These are phyloP conservation scores for Holothuria glaberrima DNA, from an alignment of 35 echinoderm and acorn worm genomes.

Conservation along the genomic window DNA sequence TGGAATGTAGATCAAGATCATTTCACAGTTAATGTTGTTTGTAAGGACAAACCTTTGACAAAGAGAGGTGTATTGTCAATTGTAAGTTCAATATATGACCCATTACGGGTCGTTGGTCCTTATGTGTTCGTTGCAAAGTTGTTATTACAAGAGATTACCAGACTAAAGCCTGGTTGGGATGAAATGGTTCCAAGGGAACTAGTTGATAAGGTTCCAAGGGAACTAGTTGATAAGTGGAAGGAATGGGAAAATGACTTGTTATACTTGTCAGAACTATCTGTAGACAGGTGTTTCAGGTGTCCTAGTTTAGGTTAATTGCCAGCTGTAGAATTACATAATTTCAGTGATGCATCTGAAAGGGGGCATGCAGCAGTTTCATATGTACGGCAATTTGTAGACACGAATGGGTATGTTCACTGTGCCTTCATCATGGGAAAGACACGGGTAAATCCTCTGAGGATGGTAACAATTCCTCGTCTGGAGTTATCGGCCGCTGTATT, in stretches of 20 bases:
- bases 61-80: slow-evolving; percentile 55
- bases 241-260: slow-evolving; percentile 53
- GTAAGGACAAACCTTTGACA: slow-evolving; percentile 49
- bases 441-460: slow-evolving; percentile 16
- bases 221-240: slow-evolving; percentile 38
- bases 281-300: slow-evolving; percentile 45
- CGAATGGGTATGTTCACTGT: slow-evolving; percentile 9
- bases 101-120: slow-evolving; percentile 62
- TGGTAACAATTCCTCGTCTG: slow-evolving; percentile 39
- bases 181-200: slow-evolving; percentile 13
- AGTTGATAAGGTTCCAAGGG: neutral
- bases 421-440: slow-evolving; percentile 47
- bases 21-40: slow-evolving; percentile 54
- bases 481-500: slow-evolving; percentile 19
- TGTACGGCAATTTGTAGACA: slow-evolving; percentile 17
- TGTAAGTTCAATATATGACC: slow-evolving; percentile 65
- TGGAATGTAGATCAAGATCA: slow-evolving; percentile 58
- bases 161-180: slow-evolving; percentile 62
- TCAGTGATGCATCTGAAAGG: slow-evolving; percentile 5
- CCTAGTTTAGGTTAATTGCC: neutral
- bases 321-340: slow-evolving; percentile 5
- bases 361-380: slow-evolving; percentile 4
- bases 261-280: slow-evolving; percentile 12
- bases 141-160: slow-evolving; percentile 61
- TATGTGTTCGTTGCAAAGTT: slow-evolving; percentile 50